phyloP scores from a whole-genome alignment of 2,888 invertebrate species.

The Sphinx pinastri region DNA sequence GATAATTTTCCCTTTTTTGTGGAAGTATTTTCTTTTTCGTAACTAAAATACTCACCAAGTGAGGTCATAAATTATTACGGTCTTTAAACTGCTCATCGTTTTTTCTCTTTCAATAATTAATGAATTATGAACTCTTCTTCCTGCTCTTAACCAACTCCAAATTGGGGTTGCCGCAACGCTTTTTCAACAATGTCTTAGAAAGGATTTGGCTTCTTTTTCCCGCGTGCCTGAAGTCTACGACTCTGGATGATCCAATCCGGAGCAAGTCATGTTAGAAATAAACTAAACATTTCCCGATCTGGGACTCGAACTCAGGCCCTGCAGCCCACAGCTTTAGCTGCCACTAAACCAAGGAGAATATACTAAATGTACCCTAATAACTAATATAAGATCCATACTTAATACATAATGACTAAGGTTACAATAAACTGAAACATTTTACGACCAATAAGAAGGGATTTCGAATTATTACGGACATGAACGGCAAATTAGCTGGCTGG shows the following conservation, averaged over 20 bases:
- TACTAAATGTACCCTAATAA: not conserved
- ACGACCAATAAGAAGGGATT: constrained; percentile 39
- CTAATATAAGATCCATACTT: constrained; percentile 23
- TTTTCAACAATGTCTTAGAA: not conserved
- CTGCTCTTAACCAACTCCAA: not conserved
- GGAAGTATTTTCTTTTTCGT: not conserved
- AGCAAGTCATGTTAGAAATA: no score
- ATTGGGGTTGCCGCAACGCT: not conserved
- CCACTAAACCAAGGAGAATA: no score
- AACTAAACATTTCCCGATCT: no score
- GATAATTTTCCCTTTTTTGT: constrained; percentile 17
- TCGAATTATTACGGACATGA: constrained; percentile 36
- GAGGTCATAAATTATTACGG: no score
- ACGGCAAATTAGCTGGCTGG: constrained; percentile 28
- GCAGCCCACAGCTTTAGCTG: no score
- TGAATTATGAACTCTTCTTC: not conserved
- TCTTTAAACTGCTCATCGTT: no score
- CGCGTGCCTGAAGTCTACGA: no score
- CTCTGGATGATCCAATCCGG: no score
- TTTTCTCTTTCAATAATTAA: no score
- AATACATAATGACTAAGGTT: constrained; percentile 42
- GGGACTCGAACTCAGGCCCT: no score
- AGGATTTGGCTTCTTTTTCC: no score
- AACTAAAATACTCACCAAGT: not conserved
- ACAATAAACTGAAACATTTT: constrained; percentile 40